Conservation (phyloP, 2,113 vertebrate species). For the rabbit (Oryctolagus cuniculus) region DNA sequence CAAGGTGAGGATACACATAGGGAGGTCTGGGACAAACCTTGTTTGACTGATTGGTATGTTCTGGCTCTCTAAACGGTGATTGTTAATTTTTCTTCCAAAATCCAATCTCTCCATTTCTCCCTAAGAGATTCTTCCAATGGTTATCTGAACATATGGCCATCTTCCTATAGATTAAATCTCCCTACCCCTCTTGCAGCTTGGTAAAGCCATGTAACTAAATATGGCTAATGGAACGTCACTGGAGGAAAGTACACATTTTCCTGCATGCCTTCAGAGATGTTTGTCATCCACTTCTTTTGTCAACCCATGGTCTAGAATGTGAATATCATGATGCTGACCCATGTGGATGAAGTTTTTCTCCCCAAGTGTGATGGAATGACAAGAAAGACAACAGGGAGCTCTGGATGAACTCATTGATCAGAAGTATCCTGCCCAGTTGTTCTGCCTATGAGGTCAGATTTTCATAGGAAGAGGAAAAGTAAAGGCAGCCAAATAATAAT, state of each 20-base stretch:
- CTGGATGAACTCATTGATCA: neutral
- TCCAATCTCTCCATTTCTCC: neutral
- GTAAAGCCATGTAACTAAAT: neutral
- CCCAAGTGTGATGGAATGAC: neutral
- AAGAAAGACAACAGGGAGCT: neutral
- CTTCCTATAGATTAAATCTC: neutral
- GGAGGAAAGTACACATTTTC: neutral
- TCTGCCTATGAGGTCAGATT: neutral
- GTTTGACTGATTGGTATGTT: neutral
- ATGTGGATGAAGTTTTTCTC: neutral
- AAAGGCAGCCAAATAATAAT: neutral
- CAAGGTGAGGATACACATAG: neutral
- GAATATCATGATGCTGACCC: neutral
- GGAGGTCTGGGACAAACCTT: neutral
- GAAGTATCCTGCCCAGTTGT: neutral
- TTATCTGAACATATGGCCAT: neutral
- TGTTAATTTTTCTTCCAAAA: neutral
- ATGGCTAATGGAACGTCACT: neutral
- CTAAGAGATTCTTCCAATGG: neutral
- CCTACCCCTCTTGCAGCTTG: neutral
- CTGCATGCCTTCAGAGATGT: neutral
- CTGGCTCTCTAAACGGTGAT: neutral
- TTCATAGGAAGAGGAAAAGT: neutral
- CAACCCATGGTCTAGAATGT: neutral
- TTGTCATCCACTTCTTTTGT: neutral